Evolutionary conservation across 1,140 invertebrate species (phyloP).

Genomic region (Hypsibius dujardini): DNA sequence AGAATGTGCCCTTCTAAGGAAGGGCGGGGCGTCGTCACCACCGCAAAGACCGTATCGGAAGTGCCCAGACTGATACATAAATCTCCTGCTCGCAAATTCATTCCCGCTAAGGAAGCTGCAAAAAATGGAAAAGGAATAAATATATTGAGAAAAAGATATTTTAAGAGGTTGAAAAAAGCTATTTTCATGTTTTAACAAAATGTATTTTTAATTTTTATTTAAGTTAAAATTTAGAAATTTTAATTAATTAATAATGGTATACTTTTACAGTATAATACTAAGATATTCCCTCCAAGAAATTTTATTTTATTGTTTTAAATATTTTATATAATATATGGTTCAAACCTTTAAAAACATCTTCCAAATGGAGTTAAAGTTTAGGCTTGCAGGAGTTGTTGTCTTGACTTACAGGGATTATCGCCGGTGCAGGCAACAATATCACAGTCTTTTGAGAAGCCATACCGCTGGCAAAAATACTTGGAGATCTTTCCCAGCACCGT

Average conservation of each 20-base stretch:
- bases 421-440: constrained; percentile 72
- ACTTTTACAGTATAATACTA: no score
- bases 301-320: no score
- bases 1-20: constrained; percentile 60
- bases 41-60: constrained; percentile 74
- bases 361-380: no score
- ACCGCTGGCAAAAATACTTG: constrained; percentile 44
- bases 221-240: no score
- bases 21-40: constrained; percentile 46
- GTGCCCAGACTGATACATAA: constrained; percentile 62
- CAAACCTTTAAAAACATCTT: no score
- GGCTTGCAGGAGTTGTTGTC: not conserved
- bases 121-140: constrained; percentile 8
- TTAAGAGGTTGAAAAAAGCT: constrained; percentile 3
- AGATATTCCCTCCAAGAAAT: no score
- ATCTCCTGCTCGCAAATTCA: constrained; percentile 58
- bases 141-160: constrained; percentile 19
- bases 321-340: no score
- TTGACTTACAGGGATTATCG: constrained; percentile 52
- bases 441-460: constrained; percentile 60
- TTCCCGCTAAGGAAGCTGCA: constrained; percentile 44
- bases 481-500: constrained; percentile 38
- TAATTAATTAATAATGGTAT: no score
- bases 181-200: constrained; percentile 17
- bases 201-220: constrained; percentile 15